Evolutionary conservation across 2,113 vertebrate species (phyloP), one percentile per base, ranked within the genome.

Genomic region (Elaphurus davidianus): DNA sequence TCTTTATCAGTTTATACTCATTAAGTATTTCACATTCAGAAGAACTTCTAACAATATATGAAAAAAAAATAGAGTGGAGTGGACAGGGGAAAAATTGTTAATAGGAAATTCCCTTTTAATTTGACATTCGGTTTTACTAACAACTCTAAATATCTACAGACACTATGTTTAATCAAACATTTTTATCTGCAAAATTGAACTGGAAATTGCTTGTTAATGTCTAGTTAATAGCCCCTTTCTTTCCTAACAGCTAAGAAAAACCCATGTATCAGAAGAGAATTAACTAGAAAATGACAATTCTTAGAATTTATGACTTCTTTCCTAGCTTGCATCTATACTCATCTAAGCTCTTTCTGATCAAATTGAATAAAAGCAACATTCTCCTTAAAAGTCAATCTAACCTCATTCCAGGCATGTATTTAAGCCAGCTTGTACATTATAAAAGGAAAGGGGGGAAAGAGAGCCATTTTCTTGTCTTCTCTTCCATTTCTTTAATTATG

Each of bases 121-220:
- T 40, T 97, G 85, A 67, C 90, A 79, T 96, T 83, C 79, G 79
- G 79, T 96, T 95, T 90, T 91, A 82, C 74, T 64, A 81, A 98
- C 2, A 15, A 50, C 87, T 95, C 81, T 94, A 98, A 97, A 98
- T 97, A 98, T 84, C 95, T 94, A 79, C 55, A 90, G 90, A 97
- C 55, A 84, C 45, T 94, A 60, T 94, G 87, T 95, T 98, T 96
- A 98, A 98, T 97, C 97, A 98, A 97, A 98, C 94, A 98, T 97
- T 97, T 98, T 97, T 94, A 96, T 97, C 98, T 97, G 60, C 36
- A 97, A 97, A 98, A 93, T 60, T 97, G 95, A 97, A 84, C 27
- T 88, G 92, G 92, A 97, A 98, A 98, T 96, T 97, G 95, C 96
- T 96, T 97, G 97, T 87, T 97, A 97, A 97, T 97, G 85, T 85